Evolutionary conservation across 2,113 vertebrate genomes (phyloP).

Genomic region (Nothoprocta pentlandii): DNA sequence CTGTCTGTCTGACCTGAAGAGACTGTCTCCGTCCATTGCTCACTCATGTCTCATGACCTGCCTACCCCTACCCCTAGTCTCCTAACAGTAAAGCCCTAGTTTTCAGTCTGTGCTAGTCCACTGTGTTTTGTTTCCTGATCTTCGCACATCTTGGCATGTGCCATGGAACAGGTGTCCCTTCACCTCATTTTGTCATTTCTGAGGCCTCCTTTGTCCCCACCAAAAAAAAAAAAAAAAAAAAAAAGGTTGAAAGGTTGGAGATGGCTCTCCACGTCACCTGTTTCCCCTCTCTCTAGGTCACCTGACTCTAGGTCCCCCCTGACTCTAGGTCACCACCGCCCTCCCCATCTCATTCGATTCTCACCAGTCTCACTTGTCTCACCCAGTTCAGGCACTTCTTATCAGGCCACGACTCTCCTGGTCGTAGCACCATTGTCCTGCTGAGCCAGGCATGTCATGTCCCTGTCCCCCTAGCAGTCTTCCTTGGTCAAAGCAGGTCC

Average conservation of each 20-base stretch:
- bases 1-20: background rate
- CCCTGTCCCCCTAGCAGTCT: background rate
- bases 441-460: background rate
- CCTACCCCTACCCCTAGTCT: background rate
- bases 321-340: background rate
- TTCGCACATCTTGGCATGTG: background rate
- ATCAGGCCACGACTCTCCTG: background rate
- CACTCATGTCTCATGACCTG: background rate
- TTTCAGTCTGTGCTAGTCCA: background rate
- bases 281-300: background rate
- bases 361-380: background rate
- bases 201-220: background rate
- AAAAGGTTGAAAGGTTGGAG: no score
- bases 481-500: background rate
- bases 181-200: background rate
- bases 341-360: background rate
- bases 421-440: accelerated
- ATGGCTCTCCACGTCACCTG: background rate
- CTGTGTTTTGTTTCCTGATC: background rate
- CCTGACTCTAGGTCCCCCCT: background rate
- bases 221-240: no score
- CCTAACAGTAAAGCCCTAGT: background rate
- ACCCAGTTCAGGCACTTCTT: background rate
- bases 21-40: background rate
- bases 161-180: background rate